Evolutionary conservation across 2,888 invertebrate species (phyloP).

Genomic region (Phlogophora meticulosa): DNA sequence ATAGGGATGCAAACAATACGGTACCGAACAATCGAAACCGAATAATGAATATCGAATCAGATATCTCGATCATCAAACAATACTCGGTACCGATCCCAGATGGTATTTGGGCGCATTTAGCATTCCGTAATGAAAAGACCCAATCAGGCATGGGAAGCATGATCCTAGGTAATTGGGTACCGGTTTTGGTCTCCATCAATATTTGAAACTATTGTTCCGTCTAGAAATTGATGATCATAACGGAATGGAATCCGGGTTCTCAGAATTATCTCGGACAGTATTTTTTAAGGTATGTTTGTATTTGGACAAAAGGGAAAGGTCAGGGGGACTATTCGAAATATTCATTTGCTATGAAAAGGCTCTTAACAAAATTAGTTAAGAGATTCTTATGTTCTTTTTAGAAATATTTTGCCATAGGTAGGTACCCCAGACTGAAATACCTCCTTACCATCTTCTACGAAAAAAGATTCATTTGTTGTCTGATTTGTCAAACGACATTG

Average conservation of each 20-base stretch:
- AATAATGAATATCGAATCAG: constrained; percentile 61
- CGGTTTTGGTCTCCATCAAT: constrained; percentile 58
- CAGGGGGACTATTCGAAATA: constrained; percentile 35
- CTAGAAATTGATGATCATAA: constrained; percentile 35
- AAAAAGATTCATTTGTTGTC: not conserved
- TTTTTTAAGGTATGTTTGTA: constrained; percentile 42
- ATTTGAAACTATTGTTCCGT: constrained; percentile 51
- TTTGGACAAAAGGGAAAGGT: constrained; percentile 44
- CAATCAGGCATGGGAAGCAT: constrained; percentile 60
- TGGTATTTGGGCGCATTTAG: constrained; percentile 54
- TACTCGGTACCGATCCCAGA: constrained; percentile 40
- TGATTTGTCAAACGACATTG: not conserved
- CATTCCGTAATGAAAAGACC: constrained; percentile 60
- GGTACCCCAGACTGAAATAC: not conserved
- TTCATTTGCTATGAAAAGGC: constrained; percentile 34
- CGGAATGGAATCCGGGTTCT: constrained; percentile 29
- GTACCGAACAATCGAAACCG: constrained; percentile 52
- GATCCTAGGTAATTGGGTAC: constrained; percentile 60
- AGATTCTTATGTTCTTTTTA: constrained; percentile 1
- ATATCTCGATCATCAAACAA: constrained; percentile 55
- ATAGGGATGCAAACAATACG: constrained; percentile 61
- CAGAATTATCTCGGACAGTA: constrained; percentile 25
- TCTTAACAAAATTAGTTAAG: constrained; percentile 18
- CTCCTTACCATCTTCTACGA: not conserved
- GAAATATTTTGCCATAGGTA: constrained; percentile 6